phyloP scores from a whole-genome alignment of 2,113 vertebrate genomes.

The Scopus umbretta region DNA sequence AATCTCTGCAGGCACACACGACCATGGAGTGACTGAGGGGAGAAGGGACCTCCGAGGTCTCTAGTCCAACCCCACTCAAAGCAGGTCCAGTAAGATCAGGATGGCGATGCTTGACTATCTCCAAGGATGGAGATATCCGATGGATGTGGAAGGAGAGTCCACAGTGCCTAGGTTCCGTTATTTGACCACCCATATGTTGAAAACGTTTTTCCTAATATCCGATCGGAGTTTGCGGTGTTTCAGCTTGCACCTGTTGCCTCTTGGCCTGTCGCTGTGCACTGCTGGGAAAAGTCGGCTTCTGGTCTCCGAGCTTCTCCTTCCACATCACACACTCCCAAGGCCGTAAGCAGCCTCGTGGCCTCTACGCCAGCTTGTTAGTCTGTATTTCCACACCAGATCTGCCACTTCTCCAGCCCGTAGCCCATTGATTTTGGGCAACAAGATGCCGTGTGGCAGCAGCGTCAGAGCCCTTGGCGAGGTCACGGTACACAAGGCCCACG shows the following conservation, averaged over 20 bases:
- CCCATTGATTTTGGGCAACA: neutral
- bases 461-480: neutral
- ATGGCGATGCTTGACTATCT: rapidly evolving
- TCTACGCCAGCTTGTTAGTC: neutral
- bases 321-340: rapidly evolving
- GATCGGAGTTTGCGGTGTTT: rapidly evolving
- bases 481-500: rapidly evolving
- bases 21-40: rapidly evolving
- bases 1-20: neutral
- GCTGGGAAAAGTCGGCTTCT: neutral
- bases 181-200: neutral
- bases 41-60: neutral
- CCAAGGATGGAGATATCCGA: neutral
- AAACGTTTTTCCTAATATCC: neutral
- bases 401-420: neutral
- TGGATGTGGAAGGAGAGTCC: neutral
- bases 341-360: rapidly evolving
- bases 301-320: neutral
- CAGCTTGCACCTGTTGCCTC: neutral
- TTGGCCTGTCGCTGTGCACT: neutral
- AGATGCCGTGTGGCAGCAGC: neutral
- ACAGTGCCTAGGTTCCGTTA: neutral
- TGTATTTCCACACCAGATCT: neutral
- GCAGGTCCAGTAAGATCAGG: neutral
- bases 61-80: neutral